phyloP scores from a whole-genome alignment of 2,888 invertebrate genomes.

The Apantesis nais region DNA sequence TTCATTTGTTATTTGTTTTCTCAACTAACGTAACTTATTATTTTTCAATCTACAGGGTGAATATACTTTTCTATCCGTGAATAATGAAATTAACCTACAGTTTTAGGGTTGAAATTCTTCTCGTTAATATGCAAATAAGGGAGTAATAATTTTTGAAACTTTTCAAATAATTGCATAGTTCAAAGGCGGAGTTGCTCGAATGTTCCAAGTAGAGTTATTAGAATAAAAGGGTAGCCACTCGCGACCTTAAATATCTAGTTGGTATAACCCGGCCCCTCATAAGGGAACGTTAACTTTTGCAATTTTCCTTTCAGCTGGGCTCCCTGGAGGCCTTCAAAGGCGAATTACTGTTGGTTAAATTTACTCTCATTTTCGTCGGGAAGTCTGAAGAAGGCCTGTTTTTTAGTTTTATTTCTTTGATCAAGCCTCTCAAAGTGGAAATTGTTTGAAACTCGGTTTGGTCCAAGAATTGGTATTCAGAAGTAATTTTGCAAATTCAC shows the following conservation, averaged over 20 bases:
- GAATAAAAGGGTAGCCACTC: conserved; percentile 39
- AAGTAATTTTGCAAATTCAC: conserved; percentile 78
- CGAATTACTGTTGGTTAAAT: conserved; percentile 83
- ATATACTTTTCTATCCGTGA: background rate
- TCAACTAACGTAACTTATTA: background rate
- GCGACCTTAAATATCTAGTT: conserved; percentile 49
- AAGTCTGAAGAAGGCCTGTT: conserved; percentile 66
- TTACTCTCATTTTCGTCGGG: conserved; percentile 77
- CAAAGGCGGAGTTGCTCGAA: conserved; percentile 40
- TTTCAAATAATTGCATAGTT: conserved; percentile 51
- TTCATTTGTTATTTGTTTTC: background rate
- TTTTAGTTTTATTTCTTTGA: conserved; percentile 85
- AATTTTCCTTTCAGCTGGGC: conserved; percentile 76
- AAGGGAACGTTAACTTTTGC: conserved; percentile 81
- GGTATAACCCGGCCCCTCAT: conserved; percentile 73
- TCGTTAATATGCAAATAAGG: conserved; percentile 35
- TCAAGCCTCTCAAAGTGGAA: conserved; percentile 78
- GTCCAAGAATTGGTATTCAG: conserved; percentile 77
- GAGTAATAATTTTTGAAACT: conserved; percentile 46
- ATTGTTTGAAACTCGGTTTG: conserved; percentile 78
- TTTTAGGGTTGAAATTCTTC: conserved; percentile 20
- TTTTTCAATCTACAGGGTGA: background rate
- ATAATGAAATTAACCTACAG: conserved; percentile 1
- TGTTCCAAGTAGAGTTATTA: conserved; percentile 39
- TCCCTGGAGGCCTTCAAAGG: conserved; percentile 78